Conservation (phyloP, 1,140 invertebrate species). For the Dendrolimus kikuchii region DNA sequence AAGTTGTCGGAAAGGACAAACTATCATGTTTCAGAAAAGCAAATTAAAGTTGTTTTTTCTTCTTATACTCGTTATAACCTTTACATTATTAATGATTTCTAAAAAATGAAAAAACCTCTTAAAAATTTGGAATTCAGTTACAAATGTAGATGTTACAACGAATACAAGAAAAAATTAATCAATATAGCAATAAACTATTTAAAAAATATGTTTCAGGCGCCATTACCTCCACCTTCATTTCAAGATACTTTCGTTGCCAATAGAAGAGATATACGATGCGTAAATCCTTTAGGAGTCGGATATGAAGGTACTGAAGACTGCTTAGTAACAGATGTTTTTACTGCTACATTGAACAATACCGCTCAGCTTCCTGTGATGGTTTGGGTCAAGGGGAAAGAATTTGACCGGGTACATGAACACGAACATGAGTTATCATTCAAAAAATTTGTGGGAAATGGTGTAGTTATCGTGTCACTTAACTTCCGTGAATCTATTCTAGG, state of each 20-base stretch:
- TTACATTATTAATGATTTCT: too few relatives aligned
- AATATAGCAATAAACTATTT: conserved; percentile 2
- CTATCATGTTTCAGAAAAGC: too few relatives aligned
- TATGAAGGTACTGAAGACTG: conserved; percentile 62
- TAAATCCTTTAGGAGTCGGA: conserved; percentile 35
- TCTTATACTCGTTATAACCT: too few relatives aligned
- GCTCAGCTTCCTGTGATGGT: conserved; percentile 47
- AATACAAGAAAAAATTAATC: not conserved
- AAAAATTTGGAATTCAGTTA: too few relatives aligned
- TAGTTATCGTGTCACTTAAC: conserved; percentile 45
- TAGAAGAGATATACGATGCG: conserved; percentile 42
- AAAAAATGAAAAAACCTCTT: too few relatives aligned
- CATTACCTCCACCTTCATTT: conserved; percentile 39
- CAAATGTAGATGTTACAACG: too few relatives aligned
- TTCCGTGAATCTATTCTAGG: conserved; percentile 64
- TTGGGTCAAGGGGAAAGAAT: conserved; percentile 60
- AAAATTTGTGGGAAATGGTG: conserved; percentile 42
- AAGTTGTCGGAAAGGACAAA: too few relatives aligned
- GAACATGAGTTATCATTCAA: conserved; percentile 35
- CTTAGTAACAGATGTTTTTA: conserved; percentile 38
- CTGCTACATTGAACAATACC: conserved; percentile 27
- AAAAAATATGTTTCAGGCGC: conserved; percentile 36
- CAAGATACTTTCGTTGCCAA: conserved; percentile 38
- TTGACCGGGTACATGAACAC: conserved; percentile 28
- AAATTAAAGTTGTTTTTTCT: too few relatives aligned